These are phyloP conservation scores for Dromaius novaehollandiae DNA, from an alignment of 2,113 vertebrate species.

Conservation along the genomic window DNA sequence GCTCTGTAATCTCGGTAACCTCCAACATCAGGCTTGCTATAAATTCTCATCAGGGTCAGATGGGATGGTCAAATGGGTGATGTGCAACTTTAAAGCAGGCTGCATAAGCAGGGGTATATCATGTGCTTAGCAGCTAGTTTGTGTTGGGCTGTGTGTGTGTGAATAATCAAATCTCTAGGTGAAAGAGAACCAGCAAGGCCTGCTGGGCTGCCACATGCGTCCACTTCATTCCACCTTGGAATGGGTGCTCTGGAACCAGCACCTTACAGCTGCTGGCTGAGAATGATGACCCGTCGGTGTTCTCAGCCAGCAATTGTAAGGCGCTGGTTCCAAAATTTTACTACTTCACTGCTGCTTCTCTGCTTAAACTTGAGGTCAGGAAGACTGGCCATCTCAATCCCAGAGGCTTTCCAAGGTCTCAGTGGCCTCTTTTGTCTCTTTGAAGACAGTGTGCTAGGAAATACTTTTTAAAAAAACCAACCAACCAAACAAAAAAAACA, in stretches of 20 bases:
- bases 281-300: neutral
- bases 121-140: neutral
- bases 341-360: no score
- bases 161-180: neutral
- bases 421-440: neutral
- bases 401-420: neutral
- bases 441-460: neutral
- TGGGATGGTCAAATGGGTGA: neutral
- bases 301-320: neutral
- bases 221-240: neutral
- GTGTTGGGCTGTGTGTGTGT: neutral
- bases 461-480: no score
- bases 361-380: neutral
- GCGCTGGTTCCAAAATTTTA: neutral
- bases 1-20: neutral
- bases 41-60: fast-evolving
- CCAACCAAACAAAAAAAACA: no score
- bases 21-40: neutral
- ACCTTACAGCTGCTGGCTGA: neutral
- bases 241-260: neutral
- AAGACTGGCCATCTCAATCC: neutral
- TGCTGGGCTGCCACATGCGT: neutral
- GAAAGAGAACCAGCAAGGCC: neutral
- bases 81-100: neutral
- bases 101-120: neutral